Percentiles rank a stretch among this genome's conserved stretches.
Evolutionary conservation across 2,113 vertebrate species (phyloP).

Genomic region (Burhinus bistriatus): DNA sequence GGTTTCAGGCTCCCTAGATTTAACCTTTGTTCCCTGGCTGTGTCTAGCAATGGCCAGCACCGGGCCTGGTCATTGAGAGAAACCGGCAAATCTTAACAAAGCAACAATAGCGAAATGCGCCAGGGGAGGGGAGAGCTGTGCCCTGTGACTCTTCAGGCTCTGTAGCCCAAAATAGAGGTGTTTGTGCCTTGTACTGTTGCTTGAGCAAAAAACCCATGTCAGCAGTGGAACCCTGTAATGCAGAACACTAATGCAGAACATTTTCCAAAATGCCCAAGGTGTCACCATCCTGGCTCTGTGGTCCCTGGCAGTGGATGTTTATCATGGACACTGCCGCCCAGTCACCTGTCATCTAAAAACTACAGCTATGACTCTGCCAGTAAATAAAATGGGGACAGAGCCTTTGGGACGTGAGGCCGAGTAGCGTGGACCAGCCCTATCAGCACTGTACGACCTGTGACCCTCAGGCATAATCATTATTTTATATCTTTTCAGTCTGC

Average conservation of each 20-base stretch:
- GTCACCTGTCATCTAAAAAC: not conserved
- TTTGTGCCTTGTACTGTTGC: not conserved
- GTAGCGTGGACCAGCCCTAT: accelerated
- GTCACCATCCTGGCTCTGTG: not conserved
- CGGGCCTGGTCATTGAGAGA: not conserved
- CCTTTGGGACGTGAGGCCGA: not conserved
- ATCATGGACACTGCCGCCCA: not conserved
- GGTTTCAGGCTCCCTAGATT: not conserved
- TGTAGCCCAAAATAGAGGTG: not conserved
- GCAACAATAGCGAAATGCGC: not conserved
- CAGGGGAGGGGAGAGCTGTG: not conserved
- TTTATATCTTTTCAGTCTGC: not conserved
- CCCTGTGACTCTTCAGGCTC: not conserved
- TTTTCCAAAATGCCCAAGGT: not conserved
- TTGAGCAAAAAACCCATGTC: accelerated
- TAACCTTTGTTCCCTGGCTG: not conserved
- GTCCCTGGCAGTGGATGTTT: not conserved
- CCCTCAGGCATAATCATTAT: not conserved
- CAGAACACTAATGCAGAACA: not conserved
- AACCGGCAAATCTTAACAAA: not conserved
- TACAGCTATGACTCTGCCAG: not conserved
- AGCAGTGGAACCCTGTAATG: not conserved
- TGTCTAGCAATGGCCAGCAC: not conserved
- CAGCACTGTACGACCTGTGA: accelerated
- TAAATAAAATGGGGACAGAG: not conserved